phyloP scores from a whole-genome alignment of 2,797 vertebrate species.

The Nasua narica region DNA sequence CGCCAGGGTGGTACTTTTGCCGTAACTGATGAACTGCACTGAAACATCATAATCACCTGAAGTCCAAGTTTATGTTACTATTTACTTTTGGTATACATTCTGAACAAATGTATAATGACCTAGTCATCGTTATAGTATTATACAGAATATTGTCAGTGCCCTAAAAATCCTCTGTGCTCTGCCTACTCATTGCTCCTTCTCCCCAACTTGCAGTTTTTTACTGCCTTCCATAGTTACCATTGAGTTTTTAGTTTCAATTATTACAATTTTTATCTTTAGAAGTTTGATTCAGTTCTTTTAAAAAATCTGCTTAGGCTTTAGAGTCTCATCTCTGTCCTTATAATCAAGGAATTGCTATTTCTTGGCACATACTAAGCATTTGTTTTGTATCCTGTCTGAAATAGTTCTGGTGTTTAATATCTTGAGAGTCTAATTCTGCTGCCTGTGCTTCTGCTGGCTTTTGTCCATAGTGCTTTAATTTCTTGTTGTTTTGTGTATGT shows the following conservation, averaged over 20 bases:
- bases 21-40: not conserved
- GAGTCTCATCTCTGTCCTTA: not conserved
- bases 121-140: too few relatives aligned
- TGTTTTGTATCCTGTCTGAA: not conserved
- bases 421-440: not conserved
- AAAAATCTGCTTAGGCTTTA: not conserved
- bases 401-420: not conserved
- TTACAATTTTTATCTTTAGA: not conserved
- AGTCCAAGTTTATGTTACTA: not conserved
- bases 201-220: not conserved
- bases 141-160: not conserved
- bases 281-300: not conserved
- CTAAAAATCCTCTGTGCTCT: not conserved
- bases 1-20: too few relatives aligned
- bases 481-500: not conserved
- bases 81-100: not conserved
- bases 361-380: not conserved
- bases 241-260: not conserved
- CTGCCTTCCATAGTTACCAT: not conserved
- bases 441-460: not conserved
- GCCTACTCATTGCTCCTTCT: too few relatives aligned
- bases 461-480: not conserved
- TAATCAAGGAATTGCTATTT: not conserved
- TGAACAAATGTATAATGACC: not conserved
- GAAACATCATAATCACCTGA: not conserved